Evolutionary conservation across 2,113 vertebrate species (phyloP).

Genomic region (Cryptomyrus ogoouensis): DNA sequence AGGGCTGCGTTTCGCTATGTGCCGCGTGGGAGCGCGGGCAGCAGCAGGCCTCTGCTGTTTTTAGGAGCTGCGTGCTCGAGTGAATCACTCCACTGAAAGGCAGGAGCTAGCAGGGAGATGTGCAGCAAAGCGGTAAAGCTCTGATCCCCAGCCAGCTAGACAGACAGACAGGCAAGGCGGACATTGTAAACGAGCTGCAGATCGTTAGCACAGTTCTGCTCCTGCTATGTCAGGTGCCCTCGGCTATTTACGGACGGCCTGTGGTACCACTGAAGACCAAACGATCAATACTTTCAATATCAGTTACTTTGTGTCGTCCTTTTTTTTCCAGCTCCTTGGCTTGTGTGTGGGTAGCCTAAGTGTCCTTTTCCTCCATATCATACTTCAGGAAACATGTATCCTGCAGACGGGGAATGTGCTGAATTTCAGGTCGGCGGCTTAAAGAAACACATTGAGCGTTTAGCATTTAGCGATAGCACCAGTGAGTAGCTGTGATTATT

Average conservation of each 20-base stretch:
- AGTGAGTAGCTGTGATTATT: not conserved
- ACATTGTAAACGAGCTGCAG: not conserved
- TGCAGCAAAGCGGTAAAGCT: not conserved
- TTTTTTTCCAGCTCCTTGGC: not conserved
- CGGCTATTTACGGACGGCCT: not conserved
- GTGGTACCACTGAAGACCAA: not conserved
- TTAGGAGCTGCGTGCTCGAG: not conserved
- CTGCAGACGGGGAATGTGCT: not conserved
- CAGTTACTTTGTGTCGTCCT: not conserved
- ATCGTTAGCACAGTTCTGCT: not conserved
- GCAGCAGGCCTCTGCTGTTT: not conserved
- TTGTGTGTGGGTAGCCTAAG: not conserved
- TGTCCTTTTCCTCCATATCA: not conserved
- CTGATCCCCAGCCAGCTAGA: not conserved
- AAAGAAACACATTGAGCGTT: not conserved
- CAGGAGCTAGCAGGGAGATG: not conserved
- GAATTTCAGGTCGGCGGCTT: not conserved
- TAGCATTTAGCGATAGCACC: not conserved
- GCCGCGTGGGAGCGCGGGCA: not conserved
- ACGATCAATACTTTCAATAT: not conserved
- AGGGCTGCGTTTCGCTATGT: not conserved
- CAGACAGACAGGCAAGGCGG: not conserved
- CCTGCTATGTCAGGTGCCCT: not conserved
- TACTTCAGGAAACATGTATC: not conserved
- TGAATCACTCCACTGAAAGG: constrained; percentile 1